Conservation (phyloP, 2,113 vertebrate species). For the Sphyrna mokarran region DNA sequence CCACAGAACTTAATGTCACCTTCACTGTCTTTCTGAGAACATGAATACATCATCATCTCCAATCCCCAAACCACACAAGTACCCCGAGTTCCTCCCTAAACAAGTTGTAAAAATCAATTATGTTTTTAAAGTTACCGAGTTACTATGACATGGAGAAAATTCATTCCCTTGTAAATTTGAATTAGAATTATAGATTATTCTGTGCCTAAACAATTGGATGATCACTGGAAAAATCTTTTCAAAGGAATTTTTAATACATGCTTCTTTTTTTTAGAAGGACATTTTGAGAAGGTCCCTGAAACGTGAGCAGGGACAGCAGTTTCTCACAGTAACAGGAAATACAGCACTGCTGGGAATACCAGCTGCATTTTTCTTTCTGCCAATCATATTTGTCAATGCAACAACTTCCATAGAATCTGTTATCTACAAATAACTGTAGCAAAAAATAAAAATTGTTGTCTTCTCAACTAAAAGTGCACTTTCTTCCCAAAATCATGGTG, state of each 20-base stretch:
- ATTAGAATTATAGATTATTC: not conserved
- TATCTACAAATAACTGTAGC: not conserved
- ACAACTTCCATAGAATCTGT: not conserved
- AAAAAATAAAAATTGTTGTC: not conserved
- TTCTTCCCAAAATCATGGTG: not conserved
- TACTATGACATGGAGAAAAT: not conserved
- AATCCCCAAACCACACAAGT: not conserved
- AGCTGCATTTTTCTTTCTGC: not conserved
- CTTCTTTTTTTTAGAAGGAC: not conserved
- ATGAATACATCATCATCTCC: not conserved
- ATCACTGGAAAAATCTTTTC: not conserved
- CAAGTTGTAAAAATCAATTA: not conserved
- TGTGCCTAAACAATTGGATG: not conserved
- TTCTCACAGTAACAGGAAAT: not conserved
- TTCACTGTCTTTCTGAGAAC: not conserved
- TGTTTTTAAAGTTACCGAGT: slow-evolving; percentile 3
- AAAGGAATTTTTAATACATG: slow-evolving; percentile 8
- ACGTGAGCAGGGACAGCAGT: not conserved
- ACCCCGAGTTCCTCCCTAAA: not conserved
- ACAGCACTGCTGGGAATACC: not conserved
- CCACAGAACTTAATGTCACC: not conserved
- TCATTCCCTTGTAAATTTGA: not conserved
- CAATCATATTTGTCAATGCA: not conserved
- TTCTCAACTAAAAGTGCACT: not conserved
- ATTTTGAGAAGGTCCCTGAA: not conserved